Percentiles rank a stretch among this genome's conserved stretches.
phyloP scores from a whole-genome alignment of 2,797 vertebrate genomes.

The Hylomyscus alleni region DNA sequence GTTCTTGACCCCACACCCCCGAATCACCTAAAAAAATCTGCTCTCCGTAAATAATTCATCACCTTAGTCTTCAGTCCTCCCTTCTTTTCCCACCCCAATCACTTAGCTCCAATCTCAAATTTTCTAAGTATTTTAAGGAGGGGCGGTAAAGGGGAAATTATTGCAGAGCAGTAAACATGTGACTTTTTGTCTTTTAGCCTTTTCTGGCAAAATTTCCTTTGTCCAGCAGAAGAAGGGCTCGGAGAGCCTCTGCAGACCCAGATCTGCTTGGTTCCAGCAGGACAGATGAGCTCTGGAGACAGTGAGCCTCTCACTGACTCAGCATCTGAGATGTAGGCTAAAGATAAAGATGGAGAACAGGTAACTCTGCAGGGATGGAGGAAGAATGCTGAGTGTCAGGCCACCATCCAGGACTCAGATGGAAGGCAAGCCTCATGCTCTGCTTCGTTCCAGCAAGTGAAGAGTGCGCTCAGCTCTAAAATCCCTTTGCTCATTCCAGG shows the following conservation, averaged over 20 bases:
- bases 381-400: background rate
- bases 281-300: background rate
- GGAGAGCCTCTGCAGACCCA: background rate
- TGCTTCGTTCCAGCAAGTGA: background rate
- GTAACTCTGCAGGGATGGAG: background rate
- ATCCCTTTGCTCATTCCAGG: background rate
- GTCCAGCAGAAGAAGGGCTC: background rate
- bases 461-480: background rate
- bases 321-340: constrained; percentile 56
- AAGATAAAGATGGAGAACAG: constrained; percentile 49
- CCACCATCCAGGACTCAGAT: background rate
- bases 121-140: constrained; percentile 7
- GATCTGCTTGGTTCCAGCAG: background rate
- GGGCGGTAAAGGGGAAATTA: background rate
- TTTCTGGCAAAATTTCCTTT: constrained; percentile 17
- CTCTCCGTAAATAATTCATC: background rate
- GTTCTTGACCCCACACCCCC: background rate
- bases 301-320: background rate
- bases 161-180: constrained; percentile 9
- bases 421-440: background rate
- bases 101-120: constrained; percentile 53
- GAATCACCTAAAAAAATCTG: background rate
- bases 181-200: constrained; percentile 10
- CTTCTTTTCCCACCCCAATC: background rate
- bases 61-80: background rate